Evolutionary conservation across 2,797 vertebrate species (phyloP), one percentile per base, ranked within the genome.

Genomic region (Poecilia gillii): DNA sequence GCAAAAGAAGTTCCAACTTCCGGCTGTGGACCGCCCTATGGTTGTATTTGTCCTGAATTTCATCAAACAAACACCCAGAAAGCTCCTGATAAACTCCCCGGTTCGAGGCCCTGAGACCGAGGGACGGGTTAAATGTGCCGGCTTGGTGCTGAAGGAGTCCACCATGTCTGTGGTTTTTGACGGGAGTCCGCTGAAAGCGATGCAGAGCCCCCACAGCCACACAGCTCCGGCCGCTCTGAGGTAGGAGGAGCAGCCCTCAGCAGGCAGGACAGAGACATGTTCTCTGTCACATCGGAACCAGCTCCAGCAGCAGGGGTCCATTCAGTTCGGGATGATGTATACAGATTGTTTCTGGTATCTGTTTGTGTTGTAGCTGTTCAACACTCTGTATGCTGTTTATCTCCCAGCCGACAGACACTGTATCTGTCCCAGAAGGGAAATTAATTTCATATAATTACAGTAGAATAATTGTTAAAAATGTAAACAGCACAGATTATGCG

Each of bases 141-240:
- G 46, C 77, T 87, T 59, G 0, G 89, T 81, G 85, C 71, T 88
- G 75, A 88, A 89, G 76, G 84, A 91, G n/a, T 85, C 73, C 93
- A 85, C 84, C 53, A 96, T 96, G 95, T 95, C 95, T 80, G 94
- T 93, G 86, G 91, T 95, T 84, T 95, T 96, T 90, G 95, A 96
- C 85, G 95, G 95, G 80, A 95, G 83, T 83, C 87, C 91, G 57
- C 84, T 95, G 83, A 93, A 95, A 89, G 93, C 93, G 92, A 94
- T 96, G 93, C 96, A 94, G 95, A 94, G 92, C 88, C 90, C 95
- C 51, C 95, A 95, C 89, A 90, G 82, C 86, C 93, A 90, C 90
- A 85, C 93, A 41, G 77, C 85, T 81, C 92, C 93, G 77, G 90
- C 86, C 46, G 86, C 88, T 77, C 91, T 92, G 90, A 96, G 96